Evolutionary conservation across 2,113 vertebrate genomes (phyloP).

Genomic region (Cervus canadensis): DNA sequence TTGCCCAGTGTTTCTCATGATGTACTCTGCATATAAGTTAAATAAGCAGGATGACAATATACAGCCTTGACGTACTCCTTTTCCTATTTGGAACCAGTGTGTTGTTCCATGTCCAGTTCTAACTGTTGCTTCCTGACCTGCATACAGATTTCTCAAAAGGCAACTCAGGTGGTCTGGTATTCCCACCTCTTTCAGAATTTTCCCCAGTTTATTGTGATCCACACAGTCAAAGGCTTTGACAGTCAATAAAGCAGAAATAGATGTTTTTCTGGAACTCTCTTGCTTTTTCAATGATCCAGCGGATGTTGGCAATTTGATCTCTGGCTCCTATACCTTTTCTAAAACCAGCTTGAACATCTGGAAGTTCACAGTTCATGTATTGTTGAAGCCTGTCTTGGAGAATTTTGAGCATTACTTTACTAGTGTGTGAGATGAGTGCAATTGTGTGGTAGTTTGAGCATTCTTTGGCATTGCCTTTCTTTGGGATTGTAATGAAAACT

Average conservation of each 20-base stretch:
- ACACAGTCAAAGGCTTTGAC: neutral
- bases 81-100: neutral
- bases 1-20: neutral
- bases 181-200: neutral
- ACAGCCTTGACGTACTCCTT: neutral
- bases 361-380: fast-evolving
- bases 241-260: neutral
- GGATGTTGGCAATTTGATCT: neutral
- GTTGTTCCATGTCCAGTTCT: neutral
- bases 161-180: neutral
- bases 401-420: neutral
- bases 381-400: neutral
- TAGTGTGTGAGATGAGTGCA: neutral
- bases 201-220: neutral
- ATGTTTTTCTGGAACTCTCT: neutral
- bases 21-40: neutral
- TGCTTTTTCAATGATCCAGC: neutral
- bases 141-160: neutral
- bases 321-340: neutral
- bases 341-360: neutral
- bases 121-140: neutral
- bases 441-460: neutral
- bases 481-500: neutral
- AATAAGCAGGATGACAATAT: neutral
- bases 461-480: neutral